These are phyloP conservation scores for Odontocolon sp. DNA, from an alignment of 2,888 invertebrate genomes.

Conservation along the genomic window DNA sequence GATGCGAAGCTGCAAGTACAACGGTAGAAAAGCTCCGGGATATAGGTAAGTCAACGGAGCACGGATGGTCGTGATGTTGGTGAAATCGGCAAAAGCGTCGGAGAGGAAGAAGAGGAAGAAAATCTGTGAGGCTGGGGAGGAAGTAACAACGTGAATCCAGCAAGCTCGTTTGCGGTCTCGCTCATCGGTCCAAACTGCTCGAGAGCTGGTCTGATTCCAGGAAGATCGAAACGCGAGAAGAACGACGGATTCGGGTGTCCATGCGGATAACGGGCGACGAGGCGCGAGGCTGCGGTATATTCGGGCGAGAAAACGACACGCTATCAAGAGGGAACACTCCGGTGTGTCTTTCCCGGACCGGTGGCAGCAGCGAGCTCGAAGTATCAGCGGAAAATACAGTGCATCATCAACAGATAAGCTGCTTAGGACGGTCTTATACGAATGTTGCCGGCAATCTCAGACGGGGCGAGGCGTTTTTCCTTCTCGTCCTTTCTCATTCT, in stretches of 20 bases:
- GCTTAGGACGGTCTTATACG: constrained; percentile 75
- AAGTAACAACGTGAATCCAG: constrained; percentile 23
- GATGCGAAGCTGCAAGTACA: too few relatives aligned
- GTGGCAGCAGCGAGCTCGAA: constrained; percentile 41
- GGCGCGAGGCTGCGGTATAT: constrained; percentile 18
- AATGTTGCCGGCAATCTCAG: constrained; percentile 66
- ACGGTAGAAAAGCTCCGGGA: constrained; percentile 17
- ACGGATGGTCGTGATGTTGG: constrained; percentile 33
- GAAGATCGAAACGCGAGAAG: constrained; percentile 22
- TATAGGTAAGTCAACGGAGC: constrained; percentile 28
- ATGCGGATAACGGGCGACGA: constrained; percentile 44
- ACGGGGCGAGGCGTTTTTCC: constrained; percentile 57
- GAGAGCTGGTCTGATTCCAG: neutral
- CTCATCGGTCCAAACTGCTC: constrained; percentile 1
- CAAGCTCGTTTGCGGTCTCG: constrained; percentile 5
- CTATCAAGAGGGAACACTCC: constrained; percentile 77
- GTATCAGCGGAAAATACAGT: constrained; percentile 75
- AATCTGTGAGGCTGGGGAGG: too few relatives aligned
- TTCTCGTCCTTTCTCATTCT: constrained; percentile 28
- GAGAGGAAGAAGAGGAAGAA: constrained; percentile 21
- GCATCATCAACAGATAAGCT: constrained; percentile 78
- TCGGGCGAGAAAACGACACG: constrained; percentile 70
- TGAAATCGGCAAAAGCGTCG: constrained; percentile 14
- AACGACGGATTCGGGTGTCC: constrained; percentile 51
- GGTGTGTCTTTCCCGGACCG: constrained; percentile 47